Base-by-base conservation (phyloP, 2,113 vertebrate genomes). In the Xiphophorus maculatus region DNA sequence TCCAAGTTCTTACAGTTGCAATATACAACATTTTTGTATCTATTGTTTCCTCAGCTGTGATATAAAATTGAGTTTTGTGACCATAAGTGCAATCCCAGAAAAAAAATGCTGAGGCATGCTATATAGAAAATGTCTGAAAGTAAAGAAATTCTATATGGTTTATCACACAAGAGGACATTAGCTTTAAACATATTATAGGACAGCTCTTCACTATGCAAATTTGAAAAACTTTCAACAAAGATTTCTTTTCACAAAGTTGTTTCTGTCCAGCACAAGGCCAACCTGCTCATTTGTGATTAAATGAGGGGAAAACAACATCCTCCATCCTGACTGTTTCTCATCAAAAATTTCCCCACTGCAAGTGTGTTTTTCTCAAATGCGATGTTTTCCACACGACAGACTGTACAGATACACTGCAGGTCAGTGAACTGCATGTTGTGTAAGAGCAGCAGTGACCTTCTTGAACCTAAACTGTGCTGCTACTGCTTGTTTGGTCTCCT, bases 381-480 rank as follows among this genome's bases (percentile, higher is more conserved):
- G 72, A 2, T 89, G 83, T 91, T 89, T 90, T 84, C 44, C 15
- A 30, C 40, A 32, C 71, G 66, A 66, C 74, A 70, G 81, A 60
- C 48, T 35, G 63, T 63, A 22, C 74, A 76, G n/a, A 82, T 61
- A 76, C 82, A 72, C 75, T 22, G 28, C 17, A 37, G 87, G 79
- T 91, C 88, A 88, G 30, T 85, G 88, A 91, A 89, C 92, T 90
- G 29, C 5, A 9, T 63, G 84, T 92, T 91, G 82, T 87, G 87
- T 83, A 91, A 91, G 89, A 89, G 62, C 79, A 60, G 73, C 71
- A 40, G 33, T 81, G 87, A 89, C 73, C 84, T 66, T 66, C 28
- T 28, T 63, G 74, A 77, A 73, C 85, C 83, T 33, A 8, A 14
- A 27, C 68, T 64, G 44, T 35, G 48, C 42, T 33, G 14, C 76